A percentile compares a stretch with the other conserved stretches of the same genome.
Conservation (phyloP, 1,140 invertebrate genomes). For the Drosophila lowei region DNA sequence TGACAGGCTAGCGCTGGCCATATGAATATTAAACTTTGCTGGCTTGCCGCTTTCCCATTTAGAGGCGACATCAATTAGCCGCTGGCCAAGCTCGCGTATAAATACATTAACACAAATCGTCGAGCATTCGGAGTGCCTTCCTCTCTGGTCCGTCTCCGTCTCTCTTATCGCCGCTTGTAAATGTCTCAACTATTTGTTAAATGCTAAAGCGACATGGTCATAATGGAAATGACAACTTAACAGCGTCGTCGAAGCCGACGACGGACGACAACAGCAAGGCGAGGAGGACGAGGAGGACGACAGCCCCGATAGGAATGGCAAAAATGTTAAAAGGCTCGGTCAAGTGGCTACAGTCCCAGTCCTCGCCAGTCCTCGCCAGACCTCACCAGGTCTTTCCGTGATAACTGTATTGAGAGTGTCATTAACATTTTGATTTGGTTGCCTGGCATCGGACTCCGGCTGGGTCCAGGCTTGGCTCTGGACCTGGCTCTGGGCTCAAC, state of each 20-base stretch:
- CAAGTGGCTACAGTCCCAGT: constrained; percentile 37
- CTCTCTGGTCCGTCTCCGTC: not conserved
- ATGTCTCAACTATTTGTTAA: constrained; percentile 83
- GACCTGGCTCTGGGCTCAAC: constrained; percentile 14
- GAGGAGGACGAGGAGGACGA: no score
- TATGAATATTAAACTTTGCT: constrained; percentile 71
- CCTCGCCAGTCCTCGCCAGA: not conserved
- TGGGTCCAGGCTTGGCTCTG: no score
- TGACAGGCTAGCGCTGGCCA: constrained; percentile 31
- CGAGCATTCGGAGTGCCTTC: constrained; percentile 49
- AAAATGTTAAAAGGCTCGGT: constrained; percentile 76
- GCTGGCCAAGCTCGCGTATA: constrained; percentile 46
- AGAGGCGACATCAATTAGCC: constrained; percentile 73
- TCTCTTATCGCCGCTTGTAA: constrained; percentile 75
- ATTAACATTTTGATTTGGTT: constrained; percentile 82
- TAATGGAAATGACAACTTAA: constrained; percentile 83
- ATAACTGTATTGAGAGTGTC: constrained; percentile 83
- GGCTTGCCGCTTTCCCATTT: constrained; percentile 52
- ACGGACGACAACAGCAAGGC: not conserved
- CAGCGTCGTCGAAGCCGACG: constrained; percentile 31
- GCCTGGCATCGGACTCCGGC: constrained; percentile 17
- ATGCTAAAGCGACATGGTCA: constrained; percentile 82
- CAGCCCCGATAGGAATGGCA: constrained; percentile 41
- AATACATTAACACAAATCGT: constrained; percentile 78
- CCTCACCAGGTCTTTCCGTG: constrained; percentile 19